Base-by-base conservation (phyloP, 2,888 invertebrate genomes). In the Protodeltote pygarga region DNA sequence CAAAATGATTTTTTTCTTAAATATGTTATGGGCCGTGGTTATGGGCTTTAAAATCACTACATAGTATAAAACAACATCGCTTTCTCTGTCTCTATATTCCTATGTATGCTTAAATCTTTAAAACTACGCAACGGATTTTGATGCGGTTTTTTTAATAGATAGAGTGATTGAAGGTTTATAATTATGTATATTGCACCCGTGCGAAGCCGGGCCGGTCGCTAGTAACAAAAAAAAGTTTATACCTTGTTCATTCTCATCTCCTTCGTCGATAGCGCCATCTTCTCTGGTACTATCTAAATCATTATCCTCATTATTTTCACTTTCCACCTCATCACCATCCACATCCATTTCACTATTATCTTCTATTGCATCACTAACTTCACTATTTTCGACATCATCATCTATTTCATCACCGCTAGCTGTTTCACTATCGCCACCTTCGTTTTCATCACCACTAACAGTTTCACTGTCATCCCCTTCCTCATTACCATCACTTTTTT, bases 401-500 rank as follows among this genome's bases (percentile, higher is more conserved):
- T 55, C 63, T 46, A n/a, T 25, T 5, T 54, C 50, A 48, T 54
- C 71, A 31, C 54, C 63, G 48, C 4, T 19, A 2, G 27, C 39
- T 44, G 37, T 47, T 19, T 52, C 71, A 51, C 54, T 62, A 27
- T 29, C 54, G 41, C 50, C 42, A 32, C 49, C 53, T 28, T 66
- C 57, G 60, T 64, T 34, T 39, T 61, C 59, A 40, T 62, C 65
- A 55, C 38, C 55, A 29, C 45, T 32, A 14, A 34, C 44, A 16
- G 9, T 11, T 17, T 62, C 54, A 34, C 42, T 50, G 38, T 47
- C 46, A 9, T 32, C 20, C 0, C 5, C 17, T 5, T 48, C 47
- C 3, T 60, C 61, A 29, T 75, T 68, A 37, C 73, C 76, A 60
- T 81, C 79, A 65, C 76, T 80, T n/a, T n/a, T n/a, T n/a, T n/a